Evolutionary conservation across 1,140 invertebrate species (phyloP).

Genomic region (Ooceraea biroi): DNA sequence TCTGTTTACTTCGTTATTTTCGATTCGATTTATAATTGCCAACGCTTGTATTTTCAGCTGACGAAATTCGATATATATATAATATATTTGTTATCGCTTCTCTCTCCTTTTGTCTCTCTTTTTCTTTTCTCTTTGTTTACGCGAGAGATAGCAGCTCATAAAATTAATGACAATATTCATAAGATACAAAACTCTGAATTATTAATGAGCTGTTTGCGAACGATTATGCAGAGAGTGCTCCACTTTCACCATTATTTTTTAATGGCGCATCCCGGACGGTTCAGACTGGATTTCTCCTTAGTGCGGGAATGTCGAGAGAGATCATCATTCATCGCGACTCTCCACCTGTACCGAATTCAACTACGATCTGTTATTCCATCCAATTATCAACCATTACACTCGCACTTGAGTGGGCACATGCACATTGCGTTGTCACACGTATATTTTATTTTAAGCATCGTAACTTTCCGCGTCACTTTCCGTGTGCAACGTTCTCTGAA

Average conservation of each 20-base stretch:
- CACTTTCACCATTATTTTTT: background rate
- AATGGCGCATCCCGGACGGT: background rate
- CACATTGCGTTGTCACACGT: background rate
- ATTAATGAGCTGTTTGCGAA: background rate
- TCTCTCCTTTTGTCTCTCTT: background rate
- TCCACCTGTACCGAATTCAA: background rate
- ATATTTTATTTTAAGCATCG: background rate
- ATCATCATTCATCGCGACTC: conserved; percentile 7
- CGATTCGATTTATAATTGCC: background rate
- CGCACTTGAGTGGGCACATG: background rate
- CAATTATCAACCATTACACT: background rate
- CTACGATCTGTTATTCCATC: background rate
- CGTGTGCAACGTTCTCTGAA: background rate
- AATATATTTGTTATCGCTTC: too few relatives aligned
- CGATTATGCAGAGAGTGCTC: background rate
- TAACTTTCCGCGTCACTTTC: background rate
- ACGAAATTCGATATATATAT: background rate
- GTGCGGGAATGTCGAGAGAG: background rate
- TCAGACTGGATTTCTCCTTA: background rate
- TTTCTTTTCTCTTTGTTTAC: too few relatives aligned
- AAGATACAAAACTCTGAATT: conserved; percentile 3
- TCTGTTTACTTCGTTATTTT: conserved; percentile 27
- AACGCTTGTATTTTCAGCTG: background rate
- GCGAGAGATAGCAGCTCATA: background rate
- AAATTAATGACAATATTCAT: conserved; percentile 2